Percentiles rank a stretch among this genome's conserved stretches.
phyloP scores from a whole-genome alignment of 2,113 vertebrate genomes.

The Neofelis nebulosa region DNA sequence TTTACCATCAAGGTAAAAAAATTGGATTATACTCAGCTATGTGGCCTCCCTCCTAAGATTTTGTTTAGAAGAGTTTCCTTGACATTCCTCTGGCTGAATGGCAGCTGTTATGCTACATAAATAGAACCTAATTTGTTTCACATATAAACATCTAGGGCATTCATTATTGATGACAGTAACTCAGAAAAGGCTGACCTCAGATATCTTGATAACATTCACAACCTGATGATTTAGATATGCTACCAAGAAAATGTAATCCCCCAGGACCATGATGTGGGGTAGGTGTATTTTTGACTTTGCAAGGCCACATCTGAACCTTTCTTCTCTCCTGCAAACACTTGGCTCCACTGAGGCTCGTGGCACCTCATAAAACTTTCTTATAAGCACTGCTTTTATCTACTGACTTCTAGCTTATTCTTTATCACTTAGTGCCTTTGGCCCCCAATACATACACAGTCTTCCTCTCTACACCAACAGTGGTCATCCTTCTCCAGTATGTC shows the following conservation, averaged over 20 bases:
- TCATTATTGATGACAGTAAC: slow-evolving; percentile 24
- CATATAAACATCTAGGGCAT: slow-evolving; percentile 38
- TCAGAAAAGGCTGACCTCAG: not conserved
- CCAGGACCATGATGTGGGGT: not conserved
- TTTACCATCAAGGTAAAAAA: not conserved
- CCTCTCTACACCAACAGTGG: not conserved
- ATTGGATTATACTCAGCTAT: not conserved
- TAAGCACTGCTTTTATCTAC: not conserved
- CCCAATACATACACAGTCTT: not conserved
- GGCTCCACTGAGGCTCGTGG: not conserved
- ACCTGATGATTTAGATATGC: not conserved
- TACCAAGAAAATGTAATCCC: slow-evolving; percentile 15
- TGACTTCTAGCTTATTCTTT: not conserved
- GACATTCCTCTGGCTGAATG: slow-evolving; percentile 27
- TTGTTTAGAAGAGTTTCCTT: slow-evolving; percentile 17
- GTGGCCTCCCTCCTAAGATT: not conserved
- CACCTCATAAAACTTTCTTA: not conserved
- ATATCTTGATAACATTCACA: not conserved
- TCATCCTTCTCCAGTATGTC: not conserved
- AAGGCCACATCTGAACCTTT: not conserved
- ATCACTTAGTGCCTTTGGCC: not conserved
- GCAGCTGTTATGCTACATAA: not conserved
- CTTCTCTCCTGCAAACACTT: not conserved
- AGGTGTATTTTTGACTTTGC: not conserved
- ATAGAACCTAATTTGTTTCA: slow-evolving; percentile 36